Evolutionary conservation across 1,140 invertebrate genomes (phyloP), one percentile per base, ranked within the genome.

Genomic region (Caenorhabditis remanei): DNA sequence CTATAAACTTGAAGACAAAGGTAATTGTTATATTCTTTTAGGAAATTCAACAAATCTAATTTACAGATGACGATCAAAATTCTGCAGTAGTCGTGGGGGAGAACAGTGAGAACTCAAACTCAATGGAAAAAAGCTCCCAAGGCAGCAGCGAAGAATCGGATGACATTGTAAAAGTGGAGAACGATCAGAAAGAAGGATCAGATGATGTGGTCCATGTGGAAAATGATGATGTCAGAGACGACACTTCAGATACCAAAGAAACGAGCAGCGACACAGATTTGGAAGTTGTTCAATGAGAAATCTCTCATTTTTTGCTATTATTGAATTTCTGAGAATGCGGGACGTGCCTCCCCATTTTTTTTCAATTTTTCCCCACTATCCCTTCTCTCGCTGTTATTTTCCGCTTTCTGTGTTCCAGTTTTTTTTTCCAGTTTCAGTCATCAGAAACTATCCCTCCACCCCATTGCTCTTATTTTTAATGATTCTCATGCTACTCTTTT

Each of bases 201-300:
- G 67, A 71, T 24, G 71, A 79, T 50, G 71, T 50, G 7, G 71
- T 79, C 0, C 71, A 79, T 21, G 53, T 79, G 50, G 71, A 53
- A 53, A 79, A 79, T 24, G 71, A 79, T 32, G 71, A 79, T 19
- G 46, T 50, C 46, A 53, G 41, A n/a, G 46, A 41, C 11, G 71
- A 50, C n/a, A 21, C 43, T 50, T 46, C 67, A 46, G 67, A 71
- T 16, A 4, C 41, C 2, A 71, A 71, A n/a, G 67, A 71, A 14
- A 67, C 63, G 40, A 79, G 71, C 71, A 79, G 71, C n/a, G 71
- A 79, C 71, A 79, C 71, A 79, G 71, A 79, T 79, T 24, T 79
- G n/a, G 71, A 79, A 79, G 71, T 79, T 79, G 71, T 79, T 79
- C 71, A 79, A 53, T 79, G 24, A 71, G 41, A 46, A 0, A 71